Evolutionary conservation across 2,888 invertebrate genomes (phyloP), one percentile per base, ranked within the genome.

Genomic region (Amblyjoppa fuscipennis): DNA sequence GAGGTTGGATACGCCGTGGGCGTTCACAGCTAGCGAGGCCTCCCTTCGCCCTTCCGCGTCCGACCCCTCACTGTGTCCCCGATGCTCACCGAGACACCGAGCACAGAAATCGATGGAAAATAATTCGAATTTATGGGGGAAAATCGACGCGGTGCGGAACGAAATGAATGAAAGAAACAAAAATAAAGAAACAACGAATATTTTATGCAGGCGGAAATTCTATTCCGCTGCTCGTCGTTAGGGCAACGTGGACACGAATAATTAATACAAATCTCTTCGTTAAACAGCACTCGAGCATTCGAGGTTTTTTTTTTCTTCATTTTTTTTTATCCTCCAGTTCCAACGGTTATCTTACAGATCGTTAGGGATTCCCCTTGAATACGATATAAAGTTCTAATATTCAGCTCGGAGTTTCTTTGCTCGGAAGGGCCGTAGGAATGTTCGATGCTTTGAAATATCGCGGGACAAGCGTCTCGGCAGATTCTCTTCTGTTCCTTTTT

Each of bases 121-220:
- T 74, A 74, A 81, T 81, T 81, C 66, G 80, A 56, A 74, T 74
- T 81, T 81, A 74, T 74, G 73, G 45, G 56, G 59, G 13, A 78
- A 34, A 61, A 59, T 74, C 45, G 53, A 53, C 34, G 28, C 7
- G 31, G 51, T 11, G 9, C 16, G 28, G 38, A 74, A 73, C 45
- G 25, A 49, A 28, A 61, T 41, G 34, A 16, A 41, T 7, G 53
- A 64, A 7, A 31, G 59, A 49, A 59, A 49, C 6, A 78, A 71
- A 45, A 28, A 45, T 11, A 71, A 61, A 45, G 51, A 25, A 79
- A 71, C n/a, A 51, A 49, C 31, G 28, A 16, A 34, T 38, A 41
- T 73, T 68, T 53, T 56, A 68, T 81, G 41, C 74, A 20, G 45
- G 11, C 13, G 56, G 64, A 53, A 73, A 73, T 80, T 73, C 31